Evolutionary conservation across 2,113 vertebrate genomes (phyloP).

Genomic region (Lichenostomus cassidix): DNA sequence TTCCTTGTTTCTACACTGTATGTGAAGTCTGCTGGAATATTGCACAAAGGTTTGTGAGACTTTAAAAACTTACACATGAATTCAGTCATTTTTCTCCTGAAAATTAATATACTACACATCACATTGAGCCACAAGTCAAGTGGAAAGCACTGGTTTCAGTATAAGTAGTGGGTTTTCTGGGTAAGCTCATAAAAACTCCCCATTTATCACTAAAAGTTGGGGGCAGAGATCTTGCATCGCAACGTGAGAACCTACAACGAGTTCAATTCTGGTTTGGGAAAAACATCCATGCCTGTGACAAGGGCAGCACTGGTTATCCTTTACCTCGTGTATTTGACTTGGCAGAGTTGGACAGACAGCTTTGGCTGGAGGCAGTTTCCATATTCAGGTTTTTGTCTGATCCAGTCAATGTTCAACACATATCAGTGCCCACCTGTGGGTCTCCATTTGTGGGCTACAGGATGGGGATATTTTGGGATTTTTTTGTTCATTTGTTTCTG

Average conservation of each 20-base stretch:
- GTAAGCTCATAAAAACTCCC: not conserved
- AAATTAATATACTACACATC: not conserved
- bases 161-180: not conserved
- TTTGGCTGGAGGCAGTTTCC: not conserved
- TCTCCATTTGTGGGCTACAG: not conserved
- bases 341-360: not conserved
- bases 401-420: rapidly evolving
- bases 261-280: not conserved
- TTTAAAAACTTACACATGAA: not conserved
- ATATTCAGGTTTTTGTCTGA: not conserved
- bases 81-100: not conserved
- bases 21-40: not conserved
- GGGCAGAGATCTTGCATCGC: not conserved
- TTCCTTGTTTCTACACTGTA: not conserved
- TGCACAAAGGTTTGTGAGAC: not conserved
- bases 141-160: not conserved
- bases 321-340: not conserved
- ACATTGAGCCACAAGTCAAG: not conserved
- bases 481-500: not conserved
- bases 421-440: not conserved
- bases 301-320: not conserved
- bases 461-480: not conserved
- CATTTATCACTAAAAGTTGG: not conserved
- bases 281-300: not conserved
- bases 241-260: not conserved